Base-by-base conservation (phyloP, 2,113 vertebrate species). In the Urocitellus parryii region DNA sequence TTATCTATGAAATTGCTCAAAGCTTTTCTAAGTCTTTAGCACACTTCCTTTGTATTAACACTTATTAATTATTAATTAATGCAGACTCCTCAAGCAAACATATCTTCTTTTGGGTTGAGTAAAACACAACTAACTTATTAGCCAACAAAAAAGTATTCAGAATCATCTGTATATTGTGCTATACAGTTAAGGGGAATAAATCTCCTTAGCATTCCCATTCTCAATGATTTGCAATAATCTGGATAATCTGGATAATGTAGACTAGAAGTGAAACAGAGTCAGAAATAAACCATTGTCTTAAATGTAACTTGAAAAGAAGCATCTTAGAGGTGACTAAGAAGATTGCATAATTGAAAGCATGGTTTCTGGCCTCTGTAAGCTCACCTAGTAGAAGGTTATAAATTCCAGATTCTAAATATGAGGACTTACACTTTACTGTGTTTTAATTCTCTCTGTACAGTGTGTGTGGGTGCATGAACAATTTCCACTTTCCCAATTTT, bases 61-160 rank as follows among this genome's bases (percentile, higher is more conserved):
- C 58, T 70, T 94, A 88, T 48, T 77, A 94, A 92, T 92, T 76
- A 92, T 94, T 96, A 97, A 88, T 80, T 70, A 87, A 93, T 17
- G 73, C 24, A 77, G 80, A 27, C 8, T 88, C 51, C 67, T 70
- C 24, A 84, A 37, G 70, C 63, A 90, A 78, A 83, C 20, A 88
- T 24, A 63, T 37, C 29, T 58, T 84, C 81, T 87, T 92, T 73
- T 22, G n/a, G 77, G 93, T 12, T 80, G 58, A 37, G 58, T 77
- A 24, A 42, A 89, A 83, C 3, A 63, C 61, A 80, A 84, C 81
- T 88, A 87, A 95, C 48, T 68, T 90, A 53, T 42, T 58, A 94
- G 76, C 27, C 25, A 93, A 77, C 20, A 80, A 78, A 67, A 79
- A 79, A 27, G 48, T 94, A 83, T 68, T 82, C 73, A 94, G 34